Percentiles rank a stretch among this genome's conserved stretches.
These are phyloP conservation scores for Pagetopsis macropterus DNA, from an alignment of 2,797 vertebrate genomes.

Conservation along the genomic window DNA sequence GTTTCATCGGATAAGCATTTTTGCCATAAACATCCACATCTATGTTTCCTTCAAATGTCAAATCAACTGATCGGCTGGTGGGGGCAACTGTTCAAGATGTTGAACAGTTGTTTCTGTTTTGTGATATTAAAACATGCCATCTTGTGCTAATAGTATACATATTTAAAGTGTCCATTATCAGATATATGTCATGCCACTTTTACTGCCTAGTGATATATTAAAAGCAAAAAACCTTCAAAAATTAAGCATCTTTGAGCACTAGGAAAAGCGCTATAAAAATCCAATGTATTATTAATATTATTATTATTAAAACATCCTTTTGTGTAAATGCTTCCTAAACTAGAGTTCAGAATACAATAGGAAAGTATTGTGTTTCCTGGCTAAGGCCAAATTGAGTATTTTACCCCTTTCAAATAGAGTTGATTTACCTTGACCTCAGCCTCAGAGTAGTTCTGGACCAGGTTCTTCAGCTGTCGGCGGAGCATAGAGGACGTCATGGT, in stretches of 20 bases:
- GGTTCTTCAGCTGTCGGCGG: constrained; percentile 96
- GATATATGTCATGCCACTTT: background rate
- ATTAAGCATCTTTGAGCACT: no score
- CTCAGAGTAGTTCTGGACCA: constrained; percentile 99
- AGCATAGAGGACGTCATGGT: constrained; percentile 98
- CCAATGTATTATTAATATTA: no score
- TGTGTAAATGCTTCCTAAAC: background rate
- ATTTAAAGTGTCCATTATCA: background rate
- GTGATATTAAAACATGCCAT: no score
- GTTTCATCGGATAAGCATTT: constrained; percentile 14
- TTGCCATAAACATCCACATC: background rate
- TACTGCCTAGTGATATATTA: background rate
- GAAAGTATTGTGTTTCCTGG: background rate
- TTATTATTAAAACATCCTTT: background rate
- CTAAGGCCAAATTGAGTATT: fast-evolving
- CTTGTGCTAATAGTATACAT: no score
- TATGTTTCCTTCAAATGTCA: no score
- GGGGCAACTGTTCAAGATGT: no score
- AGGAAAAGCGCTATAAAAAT: no score
- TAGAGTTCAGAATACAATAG: background rate
- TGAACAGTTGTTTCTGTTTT: no score
- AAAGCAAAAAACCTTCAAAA: background rate
- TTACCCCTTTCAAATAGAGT: background rate
- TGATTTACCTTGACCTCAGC: constrained; percentile 94
- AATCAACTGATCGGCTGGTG: no score